Base-by-base conservation (phyloP, 2,888 invertebrate genomes). In the Sipunculus nudus region DNA sequence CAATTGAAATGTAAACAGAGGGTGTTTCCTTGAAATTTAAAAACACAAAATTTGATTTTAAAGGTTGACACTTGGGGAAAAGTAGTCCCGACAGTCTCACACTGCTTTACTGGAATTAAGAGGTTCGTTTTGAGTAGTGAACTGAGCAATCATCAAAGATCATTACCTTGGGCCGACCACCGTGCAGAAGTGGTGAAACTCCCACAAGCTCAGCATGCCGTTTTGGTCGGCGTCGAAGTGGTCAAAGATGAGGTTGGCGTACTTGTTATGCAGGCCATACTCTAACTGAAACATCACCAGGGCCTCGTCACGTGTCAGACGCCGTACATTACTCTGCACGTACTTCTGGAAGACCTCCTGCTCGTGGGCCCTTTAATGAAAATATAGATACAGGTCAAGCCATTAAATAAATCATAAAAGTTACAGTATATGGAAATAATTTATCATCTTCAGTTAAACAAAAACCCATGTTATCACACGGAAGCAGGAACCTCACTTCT, bases 161-260 rank as follows among this genome's bases (percentile, higher is more conserved):
- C 28, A 73, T 70, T 59, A 78, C 78, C 71, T 68, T 26, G 67
- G 52, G 1, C 78, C 77, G 28, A 75, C 71, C 8, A 70, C 63
- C 21, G 53, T 68, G 59, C 72, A 76, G 60, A 78, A 77, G 53
- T 74, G 76, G 40, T 75, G 65, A 58, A 77, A 78, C 67, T 78
- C 75, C 77, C 77, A 77, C n/a, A 74, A 63, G 40, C 75, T 77
- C 23, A 78, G 70, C 16, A 68, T 68, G 40, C 68, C 66, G 49
- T 75, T 77, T 19, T 67, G 47, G 61, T 78, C 77, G 29, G 72
- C 71, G 56, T 78, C 77, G 57, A 78, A 78, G 41, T 75, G 71
- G 23, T 75, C 72, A 50, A 78, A 76, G 67, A 78, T 71, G 45
- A 71, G 59, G 28, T 70, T 64, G 0, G 76, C 74, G 54, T 70